These are phyloP conservation scores for Tricholauxania praeusta DNA, from an alignment of 2,888 invertebrate species.

Conservation along the genomic window DNA sequence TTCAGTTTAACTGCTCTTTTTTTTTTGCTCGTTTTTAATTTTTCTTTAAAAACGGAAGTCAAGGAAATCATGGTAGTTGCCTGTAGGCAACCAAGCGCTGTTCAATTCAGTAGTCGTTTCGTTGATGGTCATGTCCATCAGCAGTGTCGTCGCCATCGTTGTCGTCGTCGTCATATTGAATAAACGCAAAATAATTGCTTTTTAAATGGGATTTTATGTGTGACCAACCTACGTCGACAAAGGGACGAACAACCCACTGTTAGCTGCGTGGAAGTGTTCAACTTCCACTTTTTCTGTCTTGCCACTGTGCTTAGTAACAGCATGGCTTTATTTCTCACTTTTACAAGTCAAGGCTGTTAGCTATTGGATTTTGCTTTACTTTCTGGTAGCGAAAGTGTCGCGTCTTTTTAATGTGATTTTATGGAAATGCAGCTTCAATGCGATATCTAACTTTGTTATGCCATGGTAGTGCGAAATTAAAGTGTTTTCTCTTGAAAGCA, in stretches of 20 bases:
- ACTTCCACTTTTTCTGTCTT: background rate
- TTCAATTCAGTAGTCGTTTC: background rate
- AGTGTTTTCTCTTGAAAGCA: too few species aligned
- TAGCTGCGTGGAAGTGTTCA: background rate
- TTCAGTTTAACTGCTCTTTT: too few species aligned
- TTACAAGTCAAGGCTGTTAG: conserved; percentile 10
- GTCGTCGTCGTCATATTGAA: conserved; percentile 47
- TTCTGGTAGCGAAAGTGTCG: conserved; percentile 1
- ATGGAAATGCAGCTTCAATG: conserved; percentile 31
- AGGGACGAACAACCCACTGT: background rate
- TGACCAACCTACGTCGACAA: background rate
- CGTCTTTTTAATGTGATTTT: conserved; percentile 47
- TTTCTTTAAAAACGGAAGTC: background rate
- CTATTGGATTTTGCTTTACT: background rate
- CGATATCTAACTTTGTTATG: too few species aligned
- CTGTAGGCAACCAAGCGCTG: background rate
- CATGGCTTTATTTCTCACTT: background rate
- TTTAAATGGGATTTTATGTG: conserved; percentile 53
- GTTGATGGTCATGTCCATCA: background rate
- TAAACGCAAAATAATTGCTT: conserved; percentile 58
- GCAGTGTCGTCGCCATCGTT: background rate
- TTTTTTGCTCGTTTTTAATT: too few species aligned
- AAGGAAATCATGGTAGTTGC: background rate
- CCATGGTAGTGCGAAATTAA: too few species aligned
- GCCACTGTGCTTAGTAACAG: background rate